Evolutionary conservation across 2,113 vertebrate species (phyloP).

Genomic region (Callaeas wilsoni): DNA sequence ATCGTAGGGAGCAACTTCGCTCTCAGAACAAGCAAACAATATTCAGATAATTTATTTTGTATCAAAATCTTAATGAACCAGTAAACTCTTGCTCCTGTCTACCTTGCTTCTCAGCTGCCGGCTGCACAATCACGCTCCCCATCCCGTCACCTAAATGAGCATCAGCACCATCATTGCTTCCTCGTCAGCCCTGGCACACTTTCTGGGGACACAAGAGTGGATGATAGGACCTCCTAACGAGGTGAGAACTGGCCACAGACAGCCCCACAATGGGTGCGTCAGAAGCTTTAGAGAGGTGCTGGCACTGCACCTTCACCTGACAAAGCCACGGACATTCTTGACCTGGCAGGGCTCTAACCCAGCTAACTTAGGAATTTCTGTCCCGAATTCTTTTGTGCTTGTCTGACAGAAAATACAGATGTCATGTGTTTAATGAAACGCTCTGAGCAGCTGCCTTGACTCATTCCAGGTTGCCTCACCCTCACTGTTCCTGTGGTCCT

Average conservation of each 20-base stretch:
- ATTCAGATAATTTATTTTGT: not conserved
- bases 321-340: not conserved
- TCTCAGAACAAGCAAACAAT: not conserved
- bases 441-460: not conserved
- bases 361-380: not conserved
- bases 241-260: not conserved
- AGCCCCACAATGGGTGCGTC: not conserved
- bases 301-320: not conserved
- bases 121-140: no score
- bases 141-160: not conserved
- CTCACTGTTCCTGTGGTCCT: not conserved
- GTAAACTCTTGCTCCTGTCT: not conserved
- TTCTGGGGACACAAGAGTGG: not conserved
- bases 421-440: not conserved
- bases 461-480: not conserved
- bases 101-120: not conserved
- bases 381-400: not conserved
- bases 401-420: not conserved
- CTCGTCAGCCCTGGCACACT: not conserved
- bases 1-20: not conserved
- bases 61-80: not conserved
- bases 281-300: fast-evolving
- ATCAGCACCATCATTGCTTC: not conserved
- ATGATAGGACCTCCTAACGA: not conserved
- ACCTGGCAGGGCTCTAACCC: not conserved